Evolutionary conservation across 2,797 vertebrate genomes (phyloP).

Genomic region (Gallirallus australis): DNA sequence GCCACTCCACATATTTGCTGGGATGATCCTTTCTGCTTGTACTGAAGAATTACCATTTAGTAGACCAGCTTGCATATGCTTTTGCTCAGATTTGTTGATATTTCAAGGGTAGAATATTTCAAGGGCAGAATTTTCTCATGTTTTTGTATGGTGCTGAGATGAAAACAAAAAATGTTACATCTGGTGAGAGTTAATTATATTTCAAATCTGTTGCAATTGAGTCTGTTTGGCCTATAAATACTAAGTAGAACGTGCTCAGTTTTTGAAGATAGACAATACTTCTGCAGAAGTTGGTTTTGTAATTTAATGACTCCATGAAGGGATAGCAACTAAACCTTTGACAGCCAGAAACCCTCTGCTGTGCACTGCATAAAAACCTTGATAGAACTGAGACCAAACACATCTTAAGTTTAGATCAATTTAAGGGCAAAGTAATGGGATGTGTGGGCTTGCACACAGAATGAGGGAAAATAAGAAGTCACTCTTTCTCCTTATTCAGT

Average conservation of each 20-base stretch:
- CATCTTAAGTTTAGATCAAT: neutral
- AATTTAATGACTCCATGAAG: neutral
- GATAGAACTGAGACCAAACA: neutral
- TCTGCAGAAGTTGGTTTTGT: neutral
- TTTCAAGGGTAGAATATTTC: slow-evolving; percentile 27
- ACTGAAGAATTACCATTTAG: neutral
- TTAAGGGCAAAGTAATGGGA: neutral
- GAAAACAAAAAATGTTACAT: slow-evolving; percentile 3
- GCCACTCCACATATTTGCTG: neutral
- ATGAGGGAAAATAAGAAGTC: neutral
- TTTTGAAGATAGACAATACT: neutral
- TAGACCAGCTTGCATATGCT: neutral
- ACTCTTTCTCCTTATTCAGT: neutral
- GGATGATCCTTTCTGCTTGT: neutral
- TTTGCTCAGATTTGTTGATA: neutral
- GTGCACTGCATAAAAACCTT: neutral
- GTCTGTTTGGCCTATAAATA: neutral
- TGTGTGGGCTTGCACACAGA: rapidly evolving
- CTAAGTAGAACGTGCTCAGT: neutral
- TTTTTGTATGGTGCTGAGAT: neutral
- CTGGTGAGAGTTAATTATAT: slow-evolving; percentile 18
- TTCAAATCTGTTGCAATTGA: neutral
- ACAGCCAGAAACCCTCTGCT: neutral
- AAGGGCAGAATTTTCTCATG: neutral
- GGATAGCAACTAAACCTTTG: neutral